These are phyloP conservation scores for Tetragonula clypearis DNA, from an alignment of 1,140 invertebrate genomes.

Conservation along the genomic window DNA sequence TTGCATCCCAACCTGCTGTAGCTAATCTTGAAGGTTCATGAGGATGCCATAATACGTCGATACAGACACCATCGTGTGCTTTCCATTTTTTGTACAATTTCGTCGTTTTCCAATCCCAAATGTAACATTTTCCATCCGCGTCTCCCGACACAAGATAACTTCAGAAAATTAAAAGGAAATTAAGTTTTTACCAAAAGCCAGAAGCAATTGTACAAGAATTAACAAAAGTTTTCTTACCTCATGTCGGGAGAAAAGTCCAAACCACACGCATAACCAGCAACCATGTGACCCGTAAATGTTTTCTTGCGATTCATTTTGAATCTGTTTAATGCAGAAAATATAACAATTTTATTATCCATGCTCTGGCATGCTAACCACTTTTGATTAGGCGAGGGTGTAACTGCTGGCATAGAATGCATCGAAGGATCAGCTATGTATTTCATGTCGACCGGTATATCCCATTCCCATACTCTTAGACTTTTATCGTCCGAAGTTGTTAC, in stretches of 20 bases:
- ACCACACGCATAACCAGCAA: constrained; percentile 98
- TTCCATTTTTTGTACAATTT: constrained; percentile 99
- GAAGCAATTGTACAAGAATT: background rate
- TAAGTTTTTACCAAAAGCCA: background rate
- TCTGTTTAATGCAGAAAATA: constrained; percentile 98
- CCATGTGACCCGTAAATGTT: constrained; percentile 99
- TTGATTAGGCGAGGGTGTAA: constrained; percentile 96
- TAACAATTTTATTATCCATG: constrained; percentile 99
- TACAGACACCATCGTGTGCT: constrained; percentile 99
- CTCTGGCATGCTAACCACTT: constrained; percentile 99
- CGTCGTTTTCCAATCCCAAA: constrained; percentile 99
- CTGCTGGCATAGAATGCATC: constrained; percentile 99
- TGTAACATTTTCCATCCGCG: constrained; percentile 98
- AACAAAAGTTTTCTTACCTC: constrained; percentile 84
- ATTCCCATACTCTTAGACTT: constrained; percentile 99
- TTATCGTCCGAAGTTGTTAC: constrained; percentile 99
- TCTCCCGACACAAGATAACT: constrained; percentile 99
- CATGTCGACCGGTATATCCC: constrained; percentile 99
- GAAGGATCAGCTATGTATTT: constrained; percentile 99
- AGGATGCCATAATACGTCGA: constrained; percentile 97
- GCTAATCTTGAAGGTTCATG: constrained; percentile 98
- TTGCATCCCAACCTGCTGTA: constrained; percentile 98
- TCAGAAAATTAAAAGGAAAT: constrained; percentile 17
- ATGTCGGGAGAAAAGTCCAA: constrained; percentile 99
- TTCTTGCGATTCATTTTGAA: constrained; percentile 99